Evolutionary conservation across 2,888 invertebrate species (phyloP).

Genomic region (Scrobipalpa atriplicella): DNA sequence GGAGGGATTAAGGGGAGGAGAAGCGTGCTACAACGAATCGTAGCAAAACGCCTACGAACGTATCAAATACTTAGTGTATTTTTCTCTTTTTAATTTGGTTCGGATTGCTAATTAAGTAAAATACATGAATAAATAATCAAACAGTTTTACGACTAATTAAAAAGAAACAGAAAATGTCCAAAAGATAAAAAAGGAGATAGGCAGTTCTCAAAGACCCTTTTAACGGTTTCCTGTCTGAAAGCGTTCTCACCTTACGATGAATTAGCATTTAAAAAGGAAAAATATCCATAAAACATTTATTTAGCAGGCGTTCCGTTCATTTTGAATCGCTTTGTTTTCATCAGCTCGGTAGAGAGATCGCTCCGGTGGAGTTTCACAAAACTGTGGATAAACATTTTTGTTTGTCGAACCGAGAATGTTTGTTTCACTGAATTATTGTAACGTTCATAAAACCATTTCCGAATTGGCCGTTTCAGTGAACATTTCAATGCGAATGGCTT

Average conservation of each 20-base stretch:
- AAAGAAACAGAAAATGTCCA: constrained; percentile 21
- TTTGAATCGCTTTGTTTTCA: constrained; percentile 49
- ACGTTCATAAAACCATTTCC: constrained; percentile 4
- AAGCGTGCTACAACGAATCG: no score
- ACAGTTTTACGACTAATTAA: constrained; percentile 24
- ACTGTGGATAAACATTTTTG: constrained; percentile 46
- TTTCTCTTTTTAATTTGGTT: no score
- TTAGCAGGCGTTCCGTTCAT: constrained; percentile 47
- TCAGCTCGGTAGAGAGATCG: constrained; percentile 51
- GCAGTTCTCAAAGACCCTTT: constrained; percentile 27
- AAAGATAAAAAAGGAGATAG: constrained; percentile 28
- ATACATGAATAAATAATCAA: not conserved
- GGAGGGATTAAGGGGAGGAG: no score
- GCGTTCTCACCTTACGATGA: constrained; percentile 40
- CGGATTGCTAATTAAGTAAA: no score
- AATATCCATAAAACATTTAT: constrained; percentile 58
- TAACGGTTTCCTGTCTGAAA: constrained; percentile 29
- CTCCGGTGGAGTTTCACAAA: constrained; percentile 50
- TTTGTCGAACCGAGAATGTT: constrained; percentile 36
- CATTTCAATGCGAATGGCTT: constrained; percentile 3
- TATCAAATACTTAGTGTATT: no score
- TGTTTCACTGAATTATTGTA: constrained; percentile 8
- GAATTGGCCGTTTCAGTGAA: not conserved
- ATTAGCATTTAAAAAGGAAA: constrained; percentile 60
- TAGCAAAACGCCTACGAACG: no score